These are phyloP conservation scores for Uloborus plumipes DNA, from an alignment of 2,888 invertebrate species.

Conservation along the genomic window DNA sequence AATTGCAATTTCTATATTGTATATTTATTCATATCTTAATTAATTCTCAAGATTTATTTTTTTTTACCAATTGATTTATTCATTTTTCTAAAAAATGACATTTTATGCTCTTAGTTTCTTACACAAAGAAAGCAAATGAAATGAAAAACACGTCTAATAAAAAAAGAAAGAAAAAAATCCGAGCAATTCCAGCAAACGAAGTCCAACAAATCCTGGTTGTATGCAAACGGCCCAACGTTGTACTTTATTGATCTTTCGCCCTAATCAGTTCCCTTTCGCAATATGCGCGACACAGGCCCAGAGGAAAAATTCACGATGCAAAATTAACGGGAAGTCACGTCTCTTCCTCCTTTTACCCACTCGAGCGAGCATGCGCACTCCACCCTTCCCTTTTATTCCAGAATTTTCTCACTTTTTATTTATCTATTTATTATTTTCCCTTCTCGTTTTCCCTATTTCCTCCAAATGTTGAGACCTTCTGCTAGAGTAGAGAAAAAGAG, in stretches of 20 bases:
- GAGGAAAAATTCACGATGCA: constrained; percentile 53
- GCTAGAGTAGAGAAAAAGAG: background rate
- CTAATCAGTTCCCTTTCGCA: constrained; percentile 59
- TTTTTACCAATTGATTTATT: too few species aligned
- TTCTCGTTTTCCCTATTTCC: constrained; percentile 6
- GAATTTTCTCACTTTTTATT: constrained; percentile 12
- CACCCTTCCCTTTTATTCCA: constrained; percentile 41
- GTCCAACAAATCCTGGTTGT: constrained; percentile 45
- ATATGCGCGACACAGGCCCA: constrained; percentile 59
- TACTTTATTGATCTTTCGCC: constrained; percentile 45
- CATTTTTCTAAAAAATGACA: too few species aligned
- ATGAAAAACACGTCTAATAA: background rate
- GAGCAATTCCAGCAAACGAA: constrained; percentile 14
- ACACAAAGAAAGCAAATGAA: background rate
- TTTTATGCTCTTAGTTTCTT: too few species aligned
- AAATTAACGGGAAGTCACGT: constrained; percentile 64
- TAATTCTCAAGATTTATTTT: too few species aligned
- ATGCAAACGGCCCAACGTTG: constrained; percentile 26
- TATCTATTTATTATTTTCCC: background rate
- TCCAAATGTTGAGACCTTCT: constrained; percentile 9
- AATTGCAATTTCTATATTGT: too few species aligned
- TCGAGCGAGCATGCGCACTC: constrained; percentile 27
- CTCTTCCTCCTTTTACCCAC: constrained; percentile 16
- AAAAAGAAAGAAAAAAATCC: constrained; percentile 18
- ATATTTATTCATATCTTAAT: too few species aligned